Evolutionary conservation across 1,140 invertebrate species (phyloP), one percentile per base, ranked within the genome.

Genomic region (Drosophila kurseongensis): DNA sequence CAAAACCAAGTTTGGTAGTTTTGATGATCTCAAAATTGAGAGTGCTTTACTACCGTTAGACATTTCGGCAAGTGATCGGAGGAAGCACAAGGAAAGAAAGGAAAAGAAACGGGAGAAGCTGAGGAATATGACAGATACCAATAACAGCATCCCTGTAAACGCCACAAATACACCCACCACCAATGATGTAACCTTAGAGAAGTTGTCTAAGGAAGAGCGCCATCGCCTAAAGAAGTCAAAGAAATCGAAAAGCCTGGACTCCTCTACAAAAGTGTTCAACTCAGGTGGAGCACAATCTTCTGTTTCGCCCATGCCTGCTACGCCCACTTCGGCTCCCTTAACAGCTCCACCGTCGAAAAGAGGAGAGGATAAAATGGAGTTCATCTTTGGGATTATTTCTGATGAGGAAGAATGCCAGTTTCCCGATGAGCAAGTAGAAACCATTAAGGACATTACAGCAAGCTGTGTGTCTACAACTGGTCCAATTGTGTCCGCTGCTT

Each of bases 311-410:
- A 52, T 81, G 36, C 60, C 69, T 23, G 45, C 60, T 3, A 71
- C 80, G 4, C 67, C 79, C 14, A 54, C 52, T 5, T 62, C 65
- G 7, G 72, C 75, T 2, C 65, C 69, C n/a, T 13, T 35, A 9
- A 16, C 32, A 13, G 27, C 7, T 1, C 14, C n/a, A 23, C 51
- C 51, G 8, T 58, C 51, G 12, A 91, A 90, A 12, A 67, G 90
- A 8, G 94, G 94, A 59, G 95, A 95, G 57, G 95, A 96, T 44
- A 95, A 96, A 86, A 96, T 97, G 95, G 96, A 97, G 92, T 96
- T 97, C 78, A 97, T 97, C 60, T 97, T 97, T 92, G 97, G 96
- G 4, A 96, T 96, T 1, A 93, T 97, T 32, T 97, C 97, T 0
- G 97, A 97, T 85, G 96, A 97, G 91, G 83, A 88, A 12, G 93